A percentile compares a stretch with the other conserved stretches of the same genome.
Evolutionary conservation across 2,113 vertebrate species (phyloP).

Genomic region (Mustela nigripes): DNA sequence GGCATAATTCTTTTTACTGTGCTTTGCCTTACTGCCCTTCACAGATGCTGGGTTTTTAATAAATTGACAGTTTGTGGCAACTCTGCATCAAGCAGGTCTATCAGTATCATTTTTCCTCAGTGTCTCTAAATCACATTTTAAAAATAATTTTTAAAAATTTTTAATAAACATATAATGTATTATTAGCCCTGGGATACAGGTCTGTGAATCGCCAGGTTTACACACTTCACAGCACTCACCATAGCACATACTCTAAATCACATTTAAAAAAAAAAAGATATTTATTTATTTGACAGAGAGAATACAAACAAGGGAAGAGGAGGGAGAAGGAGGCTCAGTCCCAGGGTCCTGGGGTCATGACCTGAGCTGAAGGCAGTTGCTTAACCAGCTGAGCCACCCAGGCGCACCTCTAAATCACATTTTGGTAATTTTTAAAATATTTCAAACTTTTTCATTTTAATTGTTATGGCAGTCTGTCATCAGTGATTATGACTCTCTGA

Average conservation of each 20-base stretch:
- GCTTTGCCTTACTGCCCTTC: background rate
- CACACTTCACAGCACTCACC: too few relatives aligned
- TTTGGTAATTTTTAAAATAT: background rate
- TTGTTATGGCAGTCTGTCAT: background rate
- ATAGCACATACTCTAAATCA: background rate
- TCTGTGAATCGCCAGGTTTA: too few relatives aligned
- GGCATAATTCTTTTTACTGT: background rate
- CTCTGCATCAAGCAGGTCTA: background rate
- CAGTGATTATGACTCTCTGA: background rate
- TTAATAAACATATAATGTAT: too few relatives aligned
- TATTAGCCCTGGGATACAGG: too few relatives aligned
- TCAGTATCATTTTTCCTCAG: background rate
- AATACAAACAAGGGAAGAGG: too few relatives aligned
- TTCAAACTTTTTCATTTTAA: background rate
- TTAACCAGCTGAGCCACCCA: too few relatives aligned
- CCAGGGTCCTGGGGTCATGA: too few relatives aligned
- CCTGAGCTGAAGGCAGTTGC: too few relatives aligned
- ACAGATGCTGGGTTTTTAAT: background rate
- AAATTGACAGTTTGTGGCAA: background rate
- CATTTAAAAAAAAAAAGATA: too few relatives aligned
- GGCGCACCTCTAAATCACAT: background rate
- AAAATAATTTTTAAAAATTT: too few relatives aligned
- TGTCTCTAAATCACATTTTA: background rate
- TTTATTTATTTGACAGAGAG: too few relatives aligned
- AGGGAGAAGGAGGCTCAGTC: too few relatives aligned